A percentile compares a stretch with the other conserved stretches of the same genome.
phyloP scores from a whole-genome alignment of 2,888 invertebrate genomes.

The Serripes groenlandicus region DNA sequence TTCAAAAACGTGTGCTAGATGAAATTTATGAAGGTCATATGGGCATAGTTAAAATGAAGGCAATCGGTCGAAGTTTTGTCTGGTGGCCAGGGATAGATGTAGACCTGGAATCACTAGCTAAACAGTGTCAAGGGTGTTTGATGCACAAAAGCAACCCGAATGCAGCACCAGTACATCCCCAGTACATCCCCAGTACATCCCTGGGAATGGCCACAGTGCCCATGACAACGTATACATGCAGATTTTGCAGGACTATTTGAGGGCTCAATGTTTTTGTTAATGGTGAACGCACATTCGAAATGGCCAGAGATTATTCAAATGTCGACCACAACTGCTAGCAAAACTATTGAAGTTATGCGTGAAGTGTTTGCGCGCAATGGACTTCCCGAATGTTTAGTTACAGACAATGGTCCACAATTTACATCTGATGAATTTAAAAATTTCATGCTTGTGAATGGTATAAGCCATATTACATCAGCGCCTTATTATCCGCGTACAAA shows the following conservation, averaged over 20 bases:
- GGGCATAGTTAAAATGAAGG: conserved; percentile 78
- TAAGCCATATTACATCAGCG: conserved; percentile 47
- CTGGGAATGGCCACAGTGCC: conserved; percentile 75
- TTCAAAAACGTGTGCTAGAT: conserved; percentile 66
- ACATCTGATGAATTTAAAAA: conserved; percentile 54
- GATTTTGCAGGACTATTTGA: conserved; percentile 85
- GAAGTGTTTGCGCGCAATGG: conserved; percentile 62
- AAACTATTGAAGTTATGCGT: conserved; percentile 58
- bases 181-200: no score
- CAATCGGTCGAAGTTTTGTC: conserved; percentile 69
- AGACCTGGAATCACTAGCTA: conserved; percentile 66
- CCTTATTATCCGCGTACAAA: conserved; percentile 68
- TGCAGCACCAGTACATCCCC: conserved; percentile 66
- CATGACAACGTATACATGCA: conserved; percentile 85
- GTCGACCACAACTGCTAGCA: conserved; percentile 39
- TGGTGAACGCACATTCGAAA: conserved; percentile 86
- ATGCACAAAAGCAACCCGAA: conserved; percentile 52
- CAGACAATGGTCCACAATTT: conserved; percentile 66
- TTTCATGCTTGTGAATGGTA: conserved; percentile 62
- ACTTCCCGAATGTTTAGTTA: conserved; percentile 54
- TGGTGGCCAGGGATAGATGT: conserved; percentile 75
- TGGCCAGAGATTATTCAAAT: conserved; percentile 85
- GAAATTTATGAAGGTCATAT: conserved; percentile 76
- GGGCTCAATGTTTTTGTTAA: conserved; percentile 80
- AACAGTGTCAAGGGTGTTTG: conserved; percentile 46